These are phyloP conservation scores for Myrmophylax atrothorax DNA, from an alignment of 2,113 vertebrate species.

Conservation along the genomic window DNA sequence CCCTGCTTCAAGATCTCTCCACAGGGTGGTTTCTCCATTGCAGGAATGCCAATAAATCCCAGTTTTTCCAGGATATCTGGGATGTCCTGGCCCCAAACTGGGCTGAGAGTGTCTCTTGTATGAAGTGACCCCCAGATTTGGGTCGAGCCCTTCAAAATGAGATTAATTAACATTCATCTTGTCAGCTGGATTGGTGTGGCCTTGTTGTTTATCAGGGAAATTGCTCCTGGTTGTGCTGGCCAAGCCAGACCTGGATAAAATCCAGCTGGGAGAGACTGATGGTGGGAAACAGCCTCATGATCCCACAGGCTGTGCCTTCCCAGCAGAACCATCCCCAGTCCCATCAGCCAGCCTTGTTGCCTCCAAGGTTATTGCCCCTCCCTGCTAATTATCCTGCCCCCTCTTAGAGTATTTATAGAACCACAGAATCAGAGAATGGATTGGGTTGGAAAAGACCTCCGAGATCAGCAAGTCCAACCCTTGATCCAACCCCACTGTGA, in stretches of 20 bases:
- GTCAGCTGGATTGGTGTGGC: rapidly evolving
- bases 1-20: neutral
- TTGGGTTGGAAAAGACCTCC: no score
- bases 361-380: no score
- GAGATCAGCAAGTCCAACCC: no score
- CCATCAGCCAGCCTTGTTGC: no score
- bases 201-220: neutral
- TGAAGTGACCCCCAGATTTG: neutral
- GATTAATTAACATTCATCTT: neutral
- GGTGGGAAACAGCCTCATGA: neutral
- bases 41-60: neutral
- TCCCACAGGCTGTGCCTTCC: neutral
- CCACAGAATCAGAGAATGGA: no score
- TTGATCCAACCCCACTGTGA: no score
- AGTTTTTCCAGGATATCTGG: rapidly evolving
- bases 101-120: neutral
- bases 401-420: no score
- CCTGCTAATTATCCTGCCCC: no score
- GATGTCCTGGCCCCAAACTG: neutral
- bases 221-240: neutral
- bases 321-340: no score
- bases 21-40: neutral
- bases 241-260: neutral
- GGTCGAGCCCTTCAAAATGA: neutral
- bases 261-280: neutral